Evolutionary conservation across 1,140 invertebrate species (phyloP).

Genomic region (Philotrypesis tridentata): DNA sequence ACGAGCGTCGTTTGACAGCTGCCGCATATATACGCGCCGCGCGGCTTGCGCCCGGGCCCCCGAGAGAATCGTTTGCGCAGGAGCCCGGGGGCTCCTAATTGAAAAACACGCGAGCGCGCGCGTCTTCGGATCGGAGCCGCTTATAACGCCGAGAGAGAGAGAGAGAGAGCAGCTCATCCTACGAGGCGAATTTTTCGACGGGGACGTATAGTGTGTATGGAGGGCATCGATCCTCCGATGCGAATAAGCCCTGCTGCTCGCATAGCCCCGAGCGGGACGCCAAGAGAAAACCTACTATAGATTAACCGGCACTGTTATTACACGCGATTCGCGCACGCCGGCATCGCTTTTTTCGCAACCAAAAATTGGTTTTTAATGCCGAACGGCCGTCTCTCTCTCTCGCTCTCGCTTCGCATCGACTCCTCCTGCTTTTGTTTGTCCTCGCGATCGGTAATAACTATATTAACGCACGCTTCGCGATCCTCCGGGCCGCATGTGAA

Average conservation of each 20-base stretch:
- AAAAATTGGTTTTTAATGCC: conserved; percentile 75
- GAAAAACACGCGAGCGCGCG: conserved; percentile 43
- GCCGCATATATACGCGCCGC: background rate
- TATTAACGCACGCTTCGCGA: conserved; percentile 59
- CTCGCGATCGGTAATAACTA: conserved; percentile 68
- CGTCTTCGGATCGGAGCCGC: background rate
- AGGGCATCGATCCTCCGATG: conserved; percentile 30
- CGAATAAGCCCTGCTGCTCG: no score
- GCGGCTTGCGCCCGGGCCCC: background rate
- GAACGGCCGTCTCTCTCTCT: conserved; percentile 34
- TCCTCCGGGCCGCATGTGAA: background rate
- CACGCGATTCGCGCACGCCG: conserved; percentile 46
- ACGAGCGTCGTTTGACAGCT: conserved; percentile 22
- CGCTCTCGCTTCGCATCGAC: background rate
- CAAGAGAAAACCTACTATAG: conserved; percentile 71
- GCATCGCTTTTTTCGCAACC: conserved; percentile 70
- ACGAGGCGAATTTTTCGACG: background rate
- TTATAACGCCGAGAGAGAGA: background rate
- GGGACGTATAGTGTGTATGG: background rate
- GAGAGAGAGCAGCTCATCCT: background rate
- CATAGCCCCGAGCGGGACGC: conserved; percentile 54
- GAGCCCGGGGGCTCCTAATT: conserved; percentile 45
- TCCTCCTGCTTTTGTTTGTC: conserved; percentile 61
- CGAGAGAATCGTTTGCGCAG: conserved; percentile 8
- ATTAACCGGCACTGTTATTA: conserved; percentile 73